Base-by-base conservation (phyloP, 2,797 vertebrate species). In the Eurystomus glaucurus region DNA sequence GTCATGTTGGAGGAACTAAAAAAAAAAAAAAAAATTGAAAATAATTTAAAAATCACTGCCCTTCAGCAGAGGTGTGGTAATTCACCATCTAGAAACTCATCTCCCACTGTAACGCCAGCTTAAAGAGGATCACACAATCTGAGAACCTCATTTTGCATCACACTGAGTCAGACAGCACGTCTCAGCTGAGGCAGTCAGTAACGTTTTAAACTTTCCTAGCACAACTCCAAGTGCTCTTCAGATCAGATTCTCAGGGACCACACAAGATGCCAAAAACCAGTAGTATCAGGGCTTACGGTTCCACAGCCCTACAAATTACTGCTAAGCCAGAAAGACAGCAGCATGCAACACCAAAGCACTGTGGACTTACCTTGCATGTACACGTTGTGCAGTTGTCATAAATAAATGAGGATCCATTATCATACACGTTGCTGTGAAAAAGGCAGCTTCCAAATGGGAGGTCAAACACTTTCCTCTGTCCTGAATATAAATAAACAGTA, bases 401-500 rank as follows among this genome's bases (percentile, higher is more conserved):
- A 39, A 97, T 88, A 97, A 99, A 99, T 7, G 98, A 98, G 3
- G 99, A 98, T 11, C 98, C 98, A 18, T 99, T 99, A 95, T 99
- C 99, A 64, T 99, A 99, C 45, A 99, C 99, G 0, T 99, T 99
- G 54, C 99, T 99, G 97, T 98, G 99, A 97, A 99, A 99, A 51
- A 99, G 98, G 93, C 99, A 99, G 98, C 99, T 99, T 94, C 99
- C 99, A 89, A 98, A 98, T 7, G 99, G 99, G 88, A 99, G 98
- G 96, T 99, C 99, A 90, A 99, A 99, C 92, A 99, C 99, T 97
- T 99, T 99, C 98, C 99, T 99, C 98, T 99, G 99, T 92, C 99
- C 99, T 99, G 84, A 75, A 97, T 84, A 88, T 31, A 97, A 96
- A 85, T 31, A 97, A 97, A 91, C 3, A 83, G 45, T 9, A 83